A percentile compares a stretch with the other conserved stretches of the same genome.
phyloP scores from a whole-genome alignment of 2,113 vertebrate species.

The Centropus bengalensis region DNA sequence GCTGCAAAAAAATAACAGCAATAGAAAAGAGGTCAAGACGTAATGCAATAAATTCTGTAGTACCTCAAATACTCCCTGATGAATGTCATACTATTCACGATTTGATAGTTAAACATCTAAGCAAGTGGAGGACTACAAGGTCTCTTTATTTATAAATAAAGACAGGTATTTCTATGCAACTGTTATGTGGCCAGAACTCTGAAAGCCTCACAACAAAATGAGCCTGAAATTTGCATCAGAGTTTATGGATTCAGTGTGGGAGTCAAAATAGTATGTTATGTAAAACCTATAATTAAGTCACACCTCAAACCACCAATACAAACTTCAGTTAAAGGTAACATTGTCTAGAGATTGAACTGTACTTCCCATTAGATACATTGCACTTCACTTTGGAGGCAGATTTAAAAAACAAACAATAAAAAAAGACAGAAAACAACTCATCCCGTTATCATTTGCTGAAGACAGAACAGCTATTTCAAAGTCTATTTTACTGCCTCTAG shows the following conservation, averaged over 20 bases:
- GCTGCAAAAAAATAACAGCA: background rate
- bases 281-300: background rate
- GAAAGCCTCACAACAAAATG: background rate
- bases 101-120: background rate
- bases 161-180: background rate
- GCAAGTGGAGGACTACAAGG: background rate
- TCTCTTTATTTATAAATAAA: background rate
- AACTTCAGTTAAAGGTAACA: background rate
- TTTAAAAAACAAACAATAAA: background rate
- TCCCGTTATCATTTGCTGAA: background rate
- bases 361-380: background rate
- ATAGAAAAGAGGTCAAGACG: background rate
- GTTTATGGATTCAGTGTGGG: background rate
- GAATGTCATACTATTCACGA: background rate
- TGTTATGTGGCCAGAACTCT: fast-evolving
- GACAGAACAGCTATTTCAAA: background rate
- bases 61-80: background rate
- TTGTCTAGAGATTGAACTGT: background rate
- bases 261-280: background rate
- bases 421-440: background rate
- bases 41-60: background rate
- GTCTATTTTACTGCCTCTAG: background rate
- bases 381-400: background rate
- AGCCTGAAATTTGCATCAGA: background rate
- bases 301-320: background rate